A percentile compares a stretch with the other conserved stretches of the same genome.
These are phyloP conservation scores for Chelonia mydas DNA, from an alignment of 2,797 vertebrate species.

Conservation along the genomic window DNA sequence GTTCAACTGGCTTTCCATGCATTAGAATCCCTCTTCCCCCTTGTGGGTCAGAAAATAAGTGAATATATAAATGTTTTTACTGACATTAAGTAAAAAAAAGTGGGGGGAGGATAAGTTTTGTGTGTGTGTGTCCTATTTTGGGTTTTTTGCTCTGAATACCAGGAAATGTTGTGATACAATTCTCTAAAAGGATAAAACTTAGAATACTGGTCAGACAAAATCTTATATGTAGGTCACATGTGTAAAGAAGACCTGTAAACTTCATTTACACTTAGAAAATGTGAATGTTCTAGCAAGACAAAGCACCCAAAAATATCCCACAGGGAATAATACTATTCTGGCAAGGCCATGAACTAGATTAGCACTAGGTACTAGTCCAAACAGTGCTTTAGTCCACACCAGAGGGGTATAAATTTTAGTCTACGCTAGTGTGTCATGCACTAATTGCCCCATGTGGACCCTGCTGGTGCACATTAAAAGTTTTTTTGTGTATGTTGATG, in stretches of 20 bases:
- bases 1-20: neutral
- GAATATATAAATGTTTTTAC: neutral
- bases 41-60: slow-evolving; percentile 8
- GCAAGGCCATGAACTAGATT: accelerated
- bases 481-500: neutral
- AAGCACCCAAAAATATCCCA: neutral
- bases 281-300: neutral
- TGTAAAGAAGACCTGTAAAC: neutral
- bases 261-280: neutral
- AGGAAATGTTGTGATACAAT: slow-evolving; percentile 12
- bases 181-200: slow-evolving; percentile 49
- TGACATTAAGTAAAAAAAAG: neutral
- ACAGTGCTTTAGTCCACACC: neutral
- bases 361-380: neutral
- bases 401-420: neutral
- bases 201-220: neutral
- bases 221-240: neutral
- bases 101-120: neutral
- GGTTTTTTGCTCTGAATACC: slow-evolving; percentile 11
- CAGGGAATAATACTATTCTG: neutral
- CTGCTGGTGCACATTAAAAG: neutral
- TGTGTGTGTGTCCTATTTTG: neutral
- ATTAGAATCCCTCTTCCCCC: neutral
- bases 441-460: neutral
- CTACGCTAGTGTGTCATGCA: neutral